These are phyloP conservation scores for Brachylomia viminalis DNA, from an alignment of 2,888 invertebrate species.

Conservation along the genomic window DNA sequence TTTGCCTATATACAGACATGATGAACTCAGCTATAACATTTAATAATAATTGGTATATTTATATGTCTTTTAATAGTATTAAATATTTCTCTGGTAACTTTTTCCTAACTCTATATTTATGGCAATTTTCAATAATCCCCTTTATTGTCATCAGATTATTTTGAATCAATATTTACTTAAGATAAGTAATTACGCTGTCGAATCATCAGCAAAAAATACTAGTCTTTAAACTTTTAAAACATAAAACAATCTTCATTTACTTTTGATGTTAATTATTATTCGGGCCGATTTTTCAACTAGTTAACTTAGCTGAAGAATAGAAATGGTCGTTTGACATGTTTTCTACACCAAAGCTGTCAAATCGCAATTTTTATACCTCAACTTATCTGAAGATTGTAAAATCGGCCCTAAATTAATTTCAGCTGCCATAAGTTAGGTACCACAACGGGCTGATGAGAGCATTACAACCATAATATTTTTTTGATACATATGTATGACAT, in stretches of 20 bases:
- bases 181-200: slow-evolving; percentile 38
- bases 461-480: slow-evolving; percentile 5
- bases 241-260: not conserved
- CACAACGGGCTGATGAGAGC: not conserved
- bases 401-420: not conserved
- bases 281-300: not conserved
- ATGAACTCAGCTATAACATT: slow-evolving; percentile 29
- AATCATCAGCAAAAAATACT: not conserved
- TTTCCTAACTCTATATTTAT: slow-evolving; percentile 61
- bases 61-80: slow-evolving; percentile 43
- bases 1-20: slow-evolving; percentile 12
- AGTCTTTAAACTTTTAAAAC: not conserved
- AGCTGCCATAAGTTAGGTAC: not conserved
- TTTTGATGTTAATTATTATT: not conserved
- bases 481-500: slow-evolving; percentile 13
- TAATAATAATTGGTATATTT: slow-evolving; percentile 33
- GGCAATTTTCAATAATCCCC: slow-evolving; percentile 65
- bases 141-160: slow-evolving; percentile 72
- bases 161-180: slow-evolving; percentile 33
- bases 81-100: slow-evolving; percentile 63
- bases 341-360: not conserved
- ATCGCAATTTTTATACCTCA: not conserved
- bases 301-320: not conserved
- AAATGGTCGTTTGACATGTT: not conserved
- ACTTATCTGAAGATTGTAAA: not conserved